Evolutionary conservation across 2,888 invertebrate species (phyloP).

Genomic region (Trachelus iudaicus): DNA sequence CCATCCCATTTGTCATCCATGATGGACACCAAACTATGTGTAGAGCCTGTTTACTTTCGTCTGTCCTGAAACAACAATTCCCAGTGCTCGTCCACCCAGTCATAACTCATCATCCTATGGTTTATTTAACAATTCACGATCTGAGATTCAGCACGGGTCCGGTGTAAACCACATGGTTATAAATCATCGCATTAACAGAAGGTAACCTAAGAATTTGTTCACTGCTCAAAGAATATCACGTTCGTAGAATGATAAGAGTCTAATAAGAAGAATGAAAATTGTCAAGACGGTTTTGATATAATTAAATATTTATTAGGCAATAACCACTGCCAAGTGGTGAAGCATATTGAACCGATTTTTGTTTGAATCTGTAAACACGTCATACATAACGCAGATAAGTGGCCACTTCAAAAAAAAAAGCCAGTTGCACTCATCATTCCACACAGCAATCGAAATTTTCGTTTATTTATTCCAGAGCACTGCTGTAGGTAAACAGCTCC

Average conservation of each 20-base stretch:
- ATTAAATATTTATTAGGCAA: background rate
- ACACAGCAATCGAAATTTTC: constrained; percentile 3
- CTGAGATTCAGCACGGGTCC: constrained; percentile 35
- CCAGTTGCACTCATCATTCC: constrained; percentile 4
- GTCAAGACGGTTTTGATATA: background rate
- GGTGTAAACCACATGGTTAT: constrained; percentile 30
- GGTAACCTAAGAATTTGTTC: background rate
- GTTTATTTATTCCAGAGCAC: background rate
- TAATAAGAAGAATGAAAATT: background rate
- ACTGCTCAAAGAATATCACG: background rate
- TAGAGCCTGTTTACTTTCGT: constrained; percentile 22
- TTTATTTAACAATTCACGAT: constrained; percentile 43
- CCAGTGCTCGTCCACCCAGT: constrained; percentile 22
- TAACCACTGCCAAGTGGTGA: background rate
- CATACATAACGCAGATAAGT: background rate
- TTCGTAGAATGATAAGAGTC: background rate
- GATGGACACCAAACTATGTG: background rate
- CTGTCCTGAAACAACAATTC: constrained; percentile 45
- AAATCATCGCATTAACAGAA: constrained; percentile 3
- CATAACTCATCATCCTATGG: constrained; percentile 37
- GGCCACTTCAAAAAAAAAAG: background rate
- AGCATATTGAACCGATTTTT: background rate
- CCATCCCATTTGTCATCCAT: background rate
- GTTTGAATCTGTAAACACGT: background rate
- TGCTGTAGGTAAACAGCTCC: background rate